Evolutionary conservation across 2,888 invertebrate species (phyloP), one percentile per base, ranked within the genome.

Genomic region (Drosophila multiciliata): DNA sequence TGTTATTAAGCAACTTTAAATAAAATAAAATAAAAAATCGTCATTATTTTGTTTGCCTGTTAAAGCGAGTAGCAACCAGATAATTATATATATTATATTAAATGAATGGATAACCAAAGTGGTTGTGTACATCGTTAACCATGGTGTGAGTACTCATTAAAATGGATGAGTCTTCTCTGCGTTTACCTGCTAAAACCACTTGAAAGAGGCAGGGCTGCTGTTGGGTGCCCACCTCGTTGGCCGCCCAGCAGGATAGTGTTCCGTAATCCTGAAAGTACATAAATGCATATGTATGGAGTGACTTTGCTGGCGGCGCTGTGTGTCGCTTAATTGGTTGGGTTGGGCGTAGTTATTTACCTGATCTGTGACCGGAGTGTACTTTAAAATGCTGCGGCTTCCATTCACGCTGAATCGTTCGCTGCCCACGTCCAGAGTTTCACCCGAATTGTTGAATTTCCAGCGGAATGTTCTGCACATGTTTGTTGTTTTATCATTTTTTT

Each of bases 401-500:
- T 97, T 97, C 80, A 96, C 95, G 86, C 96, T 95, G 94, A 96
- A 97, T 72, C 96, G 94, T 92, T 96, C 96, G 53, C 96, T 95
- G 58, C 96, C 96, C 67, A 97, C 96, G 93, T 97, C 97, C 77
- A 97, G 94, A 57, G 97, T 97, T 94, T 97, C 97, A 5, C 98
- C 97, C 15, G 97, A 97, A 94, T 97, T 97, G 94, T 98, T 98
- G 94, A 98, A 98, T 94, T 98, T 97, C 98, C 98, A 98, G 85
- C 97, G 96, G 94, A 98, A 98, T 91, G 95, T 96, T 86, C 96
- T 96, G 80, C 6, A 81, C 76, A 59, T 48, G 33, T 73, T 64
- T 71, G 63, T 65, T 45, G 26, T 63, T 15, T 15, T 61, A 15
- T 61, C 9, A 63, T 58, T 59, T 29, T 40, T 35, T 77, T 53